These are phyloP conservation scores for Galendromus occidentalis DNA, from an alignment of 1,140 invertebrate genomes.

Conservation along the genomic window DNA sequence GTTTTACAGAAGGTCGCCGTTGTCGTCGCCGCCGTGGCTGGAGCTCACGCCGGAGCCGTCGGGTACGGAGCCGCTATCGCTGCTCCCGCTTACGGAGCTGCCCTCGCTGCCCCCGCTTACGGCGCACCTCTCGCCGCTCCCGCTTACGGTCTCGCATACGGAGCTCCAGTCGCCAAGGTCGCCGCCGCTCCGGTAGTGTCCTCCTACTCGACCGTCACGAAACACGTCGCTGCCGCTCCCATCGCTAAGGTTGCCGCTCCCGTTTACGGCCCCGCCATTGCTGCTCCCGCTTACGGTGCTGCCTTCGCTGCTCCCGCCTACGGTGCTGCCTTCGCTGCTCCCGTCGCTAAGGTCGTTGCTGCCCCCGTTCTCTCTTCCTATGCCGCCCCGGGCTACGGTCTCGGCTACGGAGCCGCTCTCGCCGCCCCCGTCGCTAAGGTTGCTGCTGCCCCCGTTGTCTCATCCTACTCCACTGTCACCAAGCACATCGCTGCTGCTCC, in stretches of 20 bases:
- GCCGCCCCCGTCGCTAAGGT: constrained; percentile 1
- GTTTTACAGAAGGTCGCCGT: neutral
- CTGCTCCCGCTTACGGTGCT: neutral
- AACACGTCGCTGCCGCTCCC: neutral
- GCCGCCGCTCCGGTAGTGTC: neutral
- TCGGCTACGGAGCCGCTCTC: neutral
- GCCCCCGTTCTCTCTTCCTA: neutral
- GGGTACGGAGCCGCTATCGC: neutral
- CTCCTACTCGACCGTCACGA: neutral
- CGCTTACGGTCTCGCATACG: neutral
- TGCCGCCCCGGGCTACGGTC: neutral
- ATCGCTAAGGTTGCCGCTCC: neutral
- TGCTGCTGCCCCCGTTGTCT: neutral
- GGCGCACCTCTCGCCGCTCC: neutral
- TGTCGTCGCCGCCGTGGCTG: neutral
- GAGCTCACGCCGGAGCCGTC: neutral
- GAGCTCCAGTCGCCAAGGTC: neutral
- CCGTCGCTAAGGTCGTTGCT: neutral
- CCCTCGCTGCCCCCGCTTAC: neutral
- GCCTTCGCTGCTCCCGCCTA: neutral
- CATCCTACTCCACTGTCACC: constrained; percentile 1
- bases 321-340: neutral
- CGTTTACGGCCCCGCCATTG: neutral
- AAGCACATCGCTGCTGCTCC: constrained; percentile 1
- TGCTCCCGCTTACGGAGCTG: neutral